A percentile compares a stretch with the other conserved stretches of the same genome.
Conservation (phyloP, 1,140 invertebrate genomes). For the Drosophila asahinai region DNA sequence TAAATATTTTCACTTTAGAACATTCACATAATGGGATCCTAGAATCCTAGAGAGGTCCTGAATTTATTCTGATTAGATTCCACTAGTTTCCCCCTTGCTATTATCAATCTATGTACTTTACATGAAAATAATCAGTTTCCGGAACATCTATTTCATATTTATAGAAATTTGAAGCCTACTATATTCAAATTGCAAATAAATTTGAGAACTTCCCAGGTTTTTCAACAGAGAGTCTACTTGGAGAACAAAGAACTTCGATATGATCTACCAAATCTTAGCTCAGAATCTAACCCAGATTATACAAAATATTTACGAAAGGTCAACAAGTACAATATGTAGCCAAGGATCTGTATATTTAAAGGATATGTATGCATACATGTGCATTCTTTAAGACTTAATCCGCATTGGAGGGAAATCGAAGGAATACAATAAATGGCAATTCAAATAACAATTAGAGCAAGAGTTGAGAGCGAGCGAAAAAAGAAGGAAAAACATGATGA, state of each 20-base stretch:
- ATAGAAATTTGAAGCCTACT: not conserved
- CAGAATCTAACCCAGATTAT: not conserved
- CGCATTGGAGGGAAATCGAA: not conserved
- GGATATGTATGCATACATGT: not conserved
- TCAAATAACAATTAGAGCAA: conserved; percentile 50
- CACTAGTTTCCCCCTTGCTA: no score
- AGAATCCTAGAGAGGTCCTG: no score
- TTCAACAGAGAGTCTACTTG: not conserved
- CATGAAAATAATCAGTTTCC: not conserved
- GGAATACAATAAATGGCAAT: conserved; percentile 19
- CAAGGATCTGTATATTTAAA: no score
- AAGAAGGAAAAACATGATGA: conserved; percentile 6
- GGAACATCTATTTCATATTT: not conserved
- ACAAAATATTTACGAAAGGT: not conserved
- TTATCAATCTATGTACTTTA: no score
- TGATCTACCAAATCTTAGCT: not conserved
- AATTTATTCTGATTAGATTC: no score
- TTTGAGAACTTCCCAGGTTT: not conserved
- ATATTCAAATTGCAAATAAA: not conserved
- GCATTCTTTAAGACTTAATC: conserved; percentile 11
- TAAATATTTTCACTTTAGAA: not conserved
- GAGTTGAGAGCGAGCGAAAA: conserved; percentile 5
- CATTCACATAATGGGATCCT: not conserved
- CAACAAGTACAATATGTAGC: no score
- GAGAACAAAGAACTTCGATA: not conserved